phyloP scores from a whole-genome alignment of 2,113 vertebrate species.

The Ailuropoda melanoleuca region DNA sequence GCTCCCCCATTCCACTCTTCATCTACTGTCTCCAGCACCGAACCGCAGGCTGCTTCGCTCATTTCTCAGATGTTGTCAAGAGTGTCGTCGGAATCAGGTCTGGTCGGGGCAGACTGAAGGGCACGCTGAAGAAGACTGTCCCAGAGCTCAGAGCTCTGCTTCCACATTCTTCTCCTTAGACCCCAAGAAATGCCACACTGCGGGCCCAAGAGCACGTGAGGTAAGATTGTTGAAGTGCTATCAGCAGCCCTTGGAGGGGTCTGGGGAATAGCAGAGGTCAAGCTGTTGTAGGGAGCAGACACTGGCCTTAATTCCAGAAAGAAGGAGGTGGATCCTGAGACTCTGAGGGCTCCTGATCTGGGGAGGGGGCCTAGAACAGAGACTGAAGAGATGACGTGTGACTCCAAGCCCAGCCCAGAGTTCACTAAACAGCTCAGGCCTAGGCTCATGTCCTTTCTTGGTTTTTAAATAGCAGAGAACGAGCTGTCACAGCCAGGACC shows the following conservation, averaged over 20 bases:
- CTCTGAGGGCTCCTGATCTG: background rate
- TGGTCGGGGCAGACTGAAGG: background rate
- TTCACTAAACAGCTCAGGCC: background rate
- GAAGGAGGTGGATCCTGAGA: background rate
- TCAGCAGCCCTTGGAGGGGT: background rate
- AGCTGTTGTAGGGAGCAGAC: background rate
- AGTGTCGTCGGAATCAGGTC: background rate
- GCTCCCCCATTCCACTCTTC: background rate
- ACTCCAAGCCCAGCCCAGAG: background rate
- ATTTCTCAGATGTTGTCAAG: background rate
- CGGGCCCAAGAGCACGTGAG: background rate
- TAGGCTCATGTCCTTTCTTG: background rate
- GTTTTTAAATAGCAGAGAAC: background rate
- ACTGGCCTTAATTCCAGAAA: background rate
- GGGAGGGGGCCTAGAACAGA: background rate
- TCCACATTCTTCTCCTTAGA: background rate
- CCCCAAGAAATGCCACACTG: background rate
- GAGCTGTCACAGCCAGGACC: background rate
- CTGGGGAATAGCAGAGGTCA: fast-evolving
- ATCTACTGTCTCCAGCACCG: background rate
- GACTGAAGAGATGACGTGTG: background rate
- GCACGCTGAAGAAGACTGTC: background rate
- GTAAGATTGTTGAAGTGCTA: background rate
- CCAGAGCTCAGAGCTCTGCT: background rate
- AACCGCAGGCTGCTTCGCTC: background rate